These are phyloP conservation scores for Melieria picta DNA, from an alignment of 2,888 invertebrate genomes.

Conservation along the genomic window DNA sequence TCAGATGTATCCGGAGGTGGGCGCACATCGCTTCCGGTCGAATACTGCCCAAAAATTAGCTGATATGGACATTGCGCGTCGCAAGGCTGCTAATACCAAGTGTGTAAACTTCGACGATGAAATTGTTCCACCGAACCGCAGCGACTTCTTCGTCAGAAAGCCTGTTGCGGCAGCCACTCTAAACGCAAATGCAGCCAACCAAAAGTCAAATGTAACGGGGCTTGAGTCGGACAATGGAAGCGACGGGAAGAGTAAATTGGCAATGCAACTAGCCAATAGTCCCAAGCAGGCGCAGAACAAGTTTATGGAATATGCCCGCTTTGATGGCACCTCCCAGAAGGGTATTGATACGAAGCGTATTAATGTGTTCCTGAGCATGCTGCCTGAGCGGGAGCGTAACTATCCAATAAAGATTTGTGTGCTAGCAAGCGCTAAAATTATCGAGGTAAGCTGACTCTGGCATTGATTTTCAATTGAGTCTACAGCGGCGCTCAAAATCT, in stretches of 20 bases:
- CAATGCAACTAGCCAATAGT: constrained; percentile 80
- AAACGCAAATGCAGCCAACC: background rate
- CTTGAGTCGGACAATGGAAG: background rate
- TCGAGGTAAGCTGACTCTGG: constrained; percentile 69
- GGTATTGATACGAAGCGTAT: constrained; percentile 84
- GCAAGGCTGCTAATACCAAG: constrained; percentile 80
- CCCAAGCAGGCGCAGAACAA: constrained; percentile 84
- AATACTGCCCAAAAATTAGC: constrained; percentile 91
- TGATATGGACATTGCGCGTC: constrained; percentile 86
- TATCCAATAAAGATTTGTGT: constrained; percentile 87
- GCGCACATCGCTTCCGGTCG: constrained; percentile 77
- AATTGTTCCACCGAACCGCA: constrained; percentile 51
- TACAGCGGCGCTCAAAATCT: background rate
- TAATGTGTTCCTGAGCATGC: constrained; percentile 90
- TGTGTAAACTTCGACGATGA: constrained; percentile 61
- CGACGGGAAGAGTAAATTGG: constrained; percentile 71
- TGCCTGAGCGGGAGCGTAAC: constrained; percentile 80
- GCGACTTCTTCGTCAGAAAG: constrained; percentile 57
- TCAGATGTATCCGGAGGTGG: constrained; percentile 74
- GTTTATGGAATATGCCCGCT: constrained; percentile 89
- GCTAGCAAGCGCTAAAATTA: constrained; percentile 84
- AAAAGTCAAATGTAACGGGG: constrained; percentile 20
- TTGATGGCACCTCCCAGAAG: constrained; percentile 87
- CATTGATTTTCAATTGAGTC: background rate
- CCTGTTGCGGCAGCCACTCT: constrained; percentile 24